Base-by-base conservation (phyloP, 2,797 vertebrate genomes). In the Rhinophrynus dorsalis region DNA sequence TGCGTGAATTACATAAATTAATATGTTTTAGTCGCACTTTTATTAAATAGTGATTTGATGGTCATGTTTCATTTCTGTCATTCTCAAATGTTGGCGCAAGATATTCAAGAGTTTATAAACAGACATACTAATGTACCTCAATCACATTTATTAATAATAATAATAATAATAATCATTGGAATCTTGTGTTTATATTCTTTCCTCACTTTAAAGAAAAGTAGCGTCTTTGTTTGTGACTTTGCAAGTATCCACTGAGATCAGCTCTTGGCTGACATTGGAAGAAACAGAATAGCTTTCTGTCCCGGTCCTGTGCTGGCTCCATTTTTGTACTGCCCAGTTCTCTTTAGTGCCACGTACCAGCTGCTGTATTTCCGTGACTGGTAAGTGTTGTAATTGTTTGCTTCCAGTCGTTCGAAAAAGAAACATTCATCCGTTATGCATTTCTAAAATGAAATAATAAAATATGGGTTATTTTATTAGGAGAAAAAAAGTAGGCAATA, bases 341-440 rank as follows among this genome's bases (percentile, higher is more conserved):
- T 88, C 88, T 96, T 98, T 86, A 99, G 86, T 20, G 95, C 97
- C 87, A 99, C 96, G 1, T 96, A 99, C 96, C 97, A 98, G 79
- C 90, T 88, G 0, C 94, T 92, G 75, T 96, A 95, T 82, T 98
- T 99, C 77, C 94, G 89, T 26, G 97, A 99, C 42, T 94, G 93
- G 81, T 99, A 99, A 10, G 97, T 99, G 84, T 98, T 99, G 85
- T 99, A 99, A 90, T 98, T 98, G 87, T 99, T 99, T 51, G 95
- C 90, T 82, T 99, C 97, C 24, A 99, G 78, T 2, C 91, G 91
- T 82, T 99, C 97, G 21, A 95, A 82, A 82, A 99, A 99, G 89
- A 98, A 89, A 81, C 97, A 98, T 82, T 99, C 97, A 1, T 99
- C 97, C 1, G 97, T 98, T 17, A 90, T 83, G 3, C 90, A 92